Evolutionary conservation across 2,797 vertebrate genomes (phyloP).

Genomic region (Liasis olivaceus): DNA sequence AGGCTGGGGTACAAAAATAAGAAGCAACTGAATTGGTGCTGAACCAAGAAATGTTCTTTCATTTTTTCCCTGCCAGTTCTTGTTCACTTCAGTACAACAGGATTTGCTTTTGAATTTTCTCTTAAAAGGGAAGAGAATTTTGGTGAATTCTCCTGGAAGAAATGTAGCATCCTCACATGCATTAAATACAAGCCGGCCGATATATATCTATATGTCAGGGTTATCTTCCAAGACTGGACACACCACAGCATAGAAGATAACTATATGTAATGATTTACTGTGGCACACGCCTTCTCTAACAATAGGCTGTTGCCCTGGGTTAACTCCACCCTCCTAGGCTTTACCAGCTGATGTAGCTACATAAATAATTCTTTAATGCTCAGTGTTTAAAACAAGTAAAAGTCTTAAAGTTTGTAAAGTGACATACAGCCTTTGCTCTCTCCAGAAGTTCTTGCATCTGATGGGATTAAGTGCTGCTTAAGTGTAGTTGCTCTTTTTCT

Average conservation of each 20-base stretch:
- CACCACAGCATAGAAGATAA: not conserved
- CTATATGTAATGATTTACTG: not conserved
- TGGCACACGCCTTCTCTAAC: not conserved
- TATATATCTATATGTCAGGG: not conserved
- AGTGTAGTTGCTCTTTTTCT: not conserved
- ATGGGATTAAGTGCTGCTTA: not conserved
- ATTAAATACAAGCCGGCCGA: not conserved
- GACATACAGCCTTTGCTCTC: not conserved
- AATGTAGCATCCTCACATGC: not conserved
- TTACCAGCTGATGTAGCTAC: not conserved
- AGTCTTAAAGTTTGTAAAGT: not conserved
- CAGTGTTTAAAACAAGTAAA: not conserved
- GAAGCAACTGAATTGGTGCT: not conserved
- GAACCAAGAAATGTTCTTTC: not conserved
- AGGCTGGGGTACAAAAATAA: not conserved
- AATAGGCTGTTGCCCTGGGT: not conserved
- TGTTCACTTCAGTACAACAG: not conserved
- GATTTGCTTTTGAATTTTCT: not conserved
- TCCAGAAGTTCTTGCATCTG: not conserved
- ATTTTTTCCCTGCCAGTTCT: not conserved
- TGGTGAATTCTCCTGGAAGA: not conserved
- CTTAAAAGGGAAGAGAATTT: not conserved
- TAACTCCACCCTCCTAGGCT: not conserved
- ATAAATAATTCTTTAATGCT: not conserved
- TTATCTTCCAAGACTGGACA: not conserved